phyloP scores from a whole-genome alignment of 2,888 invertebrate species.

The Empis livida region DNA sequence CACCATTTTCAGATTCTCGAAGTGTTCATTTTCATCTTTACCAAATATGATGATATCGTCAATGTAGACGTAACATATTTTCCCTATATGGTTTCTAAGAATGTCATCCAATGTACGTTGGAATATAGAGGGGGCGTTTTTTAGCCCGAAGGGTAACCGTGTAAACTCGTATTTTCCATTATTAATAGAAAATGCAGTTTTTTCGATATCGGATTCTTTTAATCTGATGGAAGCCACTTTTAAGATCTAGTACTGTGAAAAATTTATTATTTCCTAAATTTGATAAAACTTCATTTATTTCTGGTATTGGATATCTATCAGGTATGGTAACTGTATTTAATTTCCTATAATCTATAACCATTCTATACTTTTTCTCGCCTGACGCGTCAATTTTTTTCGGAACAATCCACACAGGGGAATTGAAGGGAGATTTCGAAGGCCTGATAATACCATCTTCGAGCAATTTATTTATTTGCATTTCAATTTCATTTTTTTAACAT shows the following conservation, averaged over 20 bases:
- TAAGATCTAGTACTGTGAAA: background rate
- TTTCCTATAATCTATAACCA: slow-evolving; percentile 7
- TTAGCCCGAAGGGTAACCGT: slow-evolving; percentile 6
- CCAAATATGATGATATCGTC: slow-evolving; percentile 12
- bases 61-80: slow-evolving; percentile 10
- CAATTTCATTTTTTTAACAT: background rate
- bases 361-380: slow-evolving; percentile 4
- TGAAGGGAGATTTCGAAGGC: background rate
- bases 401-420: slow-evolving; percentile 1
- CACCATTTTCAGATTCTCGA: slow-evolving; percentile 4
- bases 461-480: background rate
- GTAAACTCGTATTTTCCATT: slow-evolving; percentile 4
- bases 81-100: background rate
- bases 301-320: too few species aligned
- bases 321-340: too few species aligned
- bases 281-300: too few species aligned
- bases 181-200: slow-evolving; percentile 7
- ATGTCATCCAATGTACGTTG: background rate
- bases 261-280: too few species aligned
- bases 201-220: slow-evolving; percentile 5
- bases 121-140: slow-evolving; percentile 3
- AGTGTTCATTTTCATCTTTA: slow-evolving; percentile 8
- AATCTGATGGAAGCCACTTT: slow-evolving; percentile 3
- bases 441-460: background rate
- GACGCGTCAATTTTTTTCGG: slow-evolving; percentile 7